Base-by-base conservation (phyloP, 2,113 vertebrate genomes). In the Bos indicus region DNA sequence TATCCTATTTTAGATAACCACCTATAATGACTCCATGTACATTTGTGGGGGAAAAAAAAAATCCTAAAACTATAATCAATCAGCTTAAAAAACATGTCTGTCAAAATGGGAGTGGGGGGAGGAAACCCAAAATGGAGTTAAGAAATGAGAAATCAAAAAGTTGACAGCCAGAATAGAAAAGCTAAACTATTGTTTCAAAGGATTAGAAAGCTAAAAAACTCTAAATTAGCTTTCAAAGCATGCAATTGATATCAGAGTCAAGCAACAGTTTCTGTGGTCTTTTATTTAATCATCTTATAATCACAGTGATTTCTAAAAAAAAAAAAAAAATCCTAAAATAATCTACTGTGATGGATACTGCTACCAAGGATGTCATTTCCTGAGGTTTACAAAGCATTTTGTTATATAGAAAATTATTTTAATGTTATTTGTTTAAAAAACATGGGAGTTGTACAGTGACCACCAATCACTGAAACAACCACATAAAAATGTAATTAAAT, bases 271-370 rank as follows among this genome's bases (percentile, higher is more conserved):
- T 83, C 87, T 16, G 12, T 11, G 93, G 54, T 93, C n/a, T 95
- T 90, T 90, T 33, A 80, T 80, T 93, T 60, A 87, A n/a, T 46
- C n/a, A 26, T n/a, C 78, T 95, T 90, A 88, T 54, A 91, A 93
- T 54, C 30, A 77, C 52, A 87, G n/a, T 77, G 19, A 86, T 77
- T n/a, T 88, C 26, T 77, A 26, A 82, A 52, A 94, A 15, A 67
- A 33, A 33, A 62, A 71, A 40, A 40, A 87, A 54, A 90, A 83
- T 28, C 21, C 16, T 52, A 93, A 56, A 94, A 56, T 80, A 78
- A 88, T 80, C 57, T 33, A 90, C 25, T 48, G 11, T 80, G 19
- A 93, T 25, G 30, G 84, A 89, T 33, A 62, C 1, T 88, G 46
- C 36, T 13, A 88, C 3, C 71, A 78, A 93, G 25, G 23, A 78